Base-by-base conservation (phyloP, 2,888 invertebrate genomes). In the Leptopilina myrica region DNA sequence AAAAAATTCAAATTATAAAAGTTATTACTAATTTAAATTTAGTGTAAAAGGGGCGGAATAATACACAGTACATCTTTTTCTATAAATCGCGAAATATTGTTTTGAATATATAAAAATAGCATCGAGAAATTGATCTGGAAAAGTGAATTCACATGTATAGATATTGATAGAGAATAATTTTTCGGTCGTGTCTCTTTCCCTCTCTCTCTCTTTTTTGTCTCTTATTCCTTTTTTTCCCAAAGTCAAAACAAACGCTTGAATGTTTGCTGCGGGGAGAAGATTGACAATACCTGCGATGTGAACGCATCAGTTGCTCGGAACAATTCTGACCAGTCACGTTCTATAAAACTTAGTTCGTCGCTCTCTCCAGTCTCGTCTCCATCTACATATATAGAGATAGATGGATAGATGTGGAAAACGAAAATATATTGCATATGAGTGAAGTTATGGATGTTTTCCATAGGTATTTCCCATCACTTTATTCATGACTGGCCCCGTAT, bases 351-450 rank as follows among this genome's bases (percentile, higher is more conserved):
- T 73, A 73, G 14, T 14, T 9, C 56, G 73, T 73, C 56, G 53
- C 53, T 73, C 73, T 73, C 49, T 49, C 9, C 7, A 9, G 49
- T 33, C 73, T 73, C 73, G 33, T 73, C 73, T 73, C 73, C 56
- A 69, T 69, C 26, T 11, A 43, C 7, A 43, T 5, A 43, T 43
- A 43, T 43, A 43, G 43, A 43, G 12, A n/a, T 49, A 49, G 4
- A 49, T 49, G 12, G 33, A 33, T 33, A 33, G 33, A 33, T 33
- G 33, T 33, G 33, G 33, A 84, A 84, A 79, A 79, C 82, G 82
- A 80, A 82, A 84, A 82, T 82, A 81, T 80, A 84, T 82, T 84
- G 84, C 81, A 81, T 81, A 81, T 80, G 81, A 79, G 82, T 81
- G 14, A 73, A 26, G 73, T 73, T 73, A 73, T 56, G 56, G 73